phyloP scores from a whole-genome alignment of 1,140 invertebrate species.

The Tenebrio molitor region DNA sequence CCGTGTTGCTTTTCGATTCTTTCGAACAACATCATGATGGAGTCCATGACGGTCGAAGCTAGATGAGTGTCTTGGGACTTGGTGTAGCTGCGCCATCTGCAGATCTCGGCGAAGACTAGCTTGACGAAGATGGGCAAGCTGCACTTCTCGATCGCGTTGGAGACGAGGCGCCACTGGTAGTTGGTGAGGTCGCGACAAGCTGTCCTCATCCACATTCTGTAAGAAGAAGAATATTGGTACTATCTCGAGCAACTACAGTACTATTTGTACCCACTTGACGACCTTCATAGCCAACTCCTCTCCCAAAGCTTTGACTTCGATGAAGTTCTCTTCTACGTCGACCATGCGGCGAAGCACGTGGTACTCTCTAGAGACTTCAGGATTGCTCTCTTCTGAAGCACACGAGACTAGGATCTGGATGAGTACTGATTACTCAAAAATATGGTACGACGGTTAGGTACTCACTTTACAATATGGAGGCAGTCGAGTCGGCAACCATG shows the following conservation, averaged over 20 bases:
- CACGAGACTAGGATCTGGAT: slow-evolving; percentile 92
- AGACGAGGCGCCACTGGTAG: slow-evolving; percentile 95
- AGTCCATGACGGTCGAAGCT: slow-evolving; percentile 96
- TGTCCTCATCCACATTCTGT: slow-evolving; percentile 93
- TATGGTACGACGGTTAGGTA: no score
- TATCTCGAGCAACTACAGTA: neutral
- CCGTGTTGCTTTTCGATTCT: slow-evolving; percentile 96
- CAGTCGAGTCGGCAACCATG: slow-evolving; percentile 94
- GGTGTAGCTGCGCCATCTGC: slow-evolving; percentile 96
- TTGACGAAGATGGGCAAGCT: slow-evolving; percentile 98
- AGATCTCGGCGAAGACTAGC: slow-evolving; percentile 96
- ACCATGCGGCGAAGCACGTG: slow-evolving; percentile 90
- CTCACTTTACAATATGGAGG: slow-evolving; percentile 91
- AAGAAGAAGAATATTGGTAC: no score
- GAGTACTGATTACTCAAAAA: no score
- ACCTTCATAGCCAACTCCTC: slow-evolving; percentile 95
- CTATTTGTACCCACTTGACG: slow-evolving; percentile 75
- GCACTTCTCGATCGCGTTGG: slow-evolving; percentile 93
- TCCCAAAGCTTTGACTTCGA: slow-evolving; percentile 92
- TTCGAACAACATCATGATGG: slow-evolving; percentile 97
- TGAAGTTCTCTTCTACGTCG: slow-evolving; percentile 90
- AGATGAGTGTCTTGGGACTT: slow-evolving; percentile 92
- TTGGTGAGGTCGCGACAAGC: slow-evolving; percentile 89
- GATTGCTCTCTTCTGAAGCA: slow-evolving; percentile 88
- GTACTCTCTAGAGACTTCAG: slow-evolving; percentile 88